Evolutionary conservation across 2,888 invertebrate species (phyloP).

Genomic region (Sthenelais limicola): DNA sequence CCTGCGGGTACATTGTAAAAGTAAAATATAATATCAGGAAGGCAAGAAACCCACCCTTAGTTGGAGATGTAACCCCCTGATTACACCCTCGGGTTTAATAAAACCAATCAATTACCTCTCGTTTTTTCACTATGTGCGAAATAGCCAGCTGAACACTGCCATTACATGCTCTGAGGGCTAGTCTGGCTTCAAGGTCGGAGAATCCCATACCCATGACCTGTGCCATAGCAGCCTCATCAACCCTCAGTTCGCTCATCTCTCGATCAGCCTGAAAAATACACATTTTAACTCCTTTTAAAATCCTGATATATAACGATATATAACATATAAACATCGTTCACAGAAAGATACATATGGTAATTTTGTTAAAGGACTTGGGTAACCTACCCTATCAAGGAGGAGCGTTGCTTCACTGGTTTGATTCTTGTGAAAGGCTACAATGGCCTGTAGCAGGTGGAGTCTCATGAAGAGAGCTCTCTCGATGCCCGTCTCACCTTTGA

Average conservation of each 20-base stretch:
- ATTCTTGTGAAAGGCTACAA: constrained; percentile 85
- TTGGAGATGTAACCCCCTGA: too few relatives aligned
- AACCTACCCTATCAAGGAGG: constrained; percentile 74
- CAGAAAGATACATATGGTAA: too few relatives aligned
- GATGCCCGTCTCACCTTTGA: constrained; percentile 75
- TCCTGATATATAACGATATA: too few relatives aligned
- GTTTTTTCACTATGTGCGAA: constrained; percentile 76
- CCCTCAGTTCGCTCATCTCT: neutral
- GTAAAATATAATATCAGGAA: too few relatives aligned
- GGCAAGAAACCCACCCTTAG: too few relatives aligned
- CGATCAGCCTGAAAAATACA: neutral
- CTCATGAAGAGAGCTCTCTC: constrained; percentile 85
- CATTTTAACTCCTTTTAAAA: too few relatives aligned
- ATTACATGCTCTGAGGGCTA: constrained; percentile 78
- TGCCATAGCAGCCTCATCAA: constrained; percentile 7
- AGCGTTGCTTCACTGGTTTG: constrained; percentile 77
- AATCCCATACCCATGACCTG: constrained; percentile 79
- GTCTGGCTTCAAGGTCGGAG: constrained; percentile 79
- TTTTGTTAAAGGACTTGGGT: too few relatives aligned
- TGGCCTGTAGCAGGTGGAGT: constrained; percentile 84
- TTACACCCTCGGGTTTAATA: too few relatives aligned
- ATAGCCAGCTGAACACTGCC: constrained; percentile 79
- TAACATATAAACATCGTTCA: too few relatives aligned
- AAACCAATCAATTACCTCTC: constrained; percentile 71
- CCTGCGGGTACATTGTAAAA: too few relatives aligned